Conservation (phyloP, 2,797 vertebrate species). For the Thalassophryne amazonica region DNA sequence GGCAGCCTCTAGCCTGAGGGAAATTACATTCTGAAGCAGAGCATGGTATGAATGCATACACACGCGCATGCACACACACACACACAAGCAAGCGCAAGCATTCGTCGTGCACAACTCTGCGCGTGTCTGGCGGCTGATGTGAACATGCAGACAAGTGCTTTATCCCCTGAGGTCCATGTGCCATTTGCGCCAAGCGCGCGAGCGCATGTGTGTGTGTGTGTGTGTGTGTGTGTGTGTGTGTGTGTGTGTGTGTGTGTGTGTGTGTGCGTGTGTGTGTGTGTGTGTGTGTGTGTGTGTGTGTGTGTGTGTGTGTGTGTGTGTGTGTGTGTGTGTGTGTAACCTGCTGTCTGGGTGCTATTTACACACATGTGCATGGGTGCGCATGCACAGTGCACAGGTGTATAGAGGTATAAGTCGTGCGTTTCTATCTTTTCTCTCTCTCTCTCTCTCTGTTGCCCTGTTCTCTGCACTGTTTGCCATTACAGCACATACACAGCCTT, state of each 20-base stretch:
- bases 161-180: constrained; percentile 49
- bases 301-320: constrained; percentile 26
- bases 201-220: constrained; percentile 26
- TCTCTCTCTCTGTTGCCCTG: constrained; percentile 20
- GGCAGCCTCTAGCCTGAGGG: constrained; percentile 78
- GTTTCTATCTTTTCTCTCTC: constrained; percentile 22
- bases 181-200: constrained; percentile 47
- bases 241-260: constrained; percentile 26
- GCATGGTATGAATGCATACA: constrained; percentile 65
- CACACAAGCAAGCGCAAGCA: constrained; percentile 20
- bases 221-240: too few species aligned
- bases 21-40: constrained; percentile 80
- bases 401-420: constrained; percentile 20
- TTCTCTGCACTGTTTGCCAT: constrained; percentile 36
- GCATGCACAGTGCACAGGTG: neutral
- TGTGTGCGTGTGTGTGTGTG: constrained; percentile 25
- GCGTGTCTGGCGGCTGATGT: constrained; percentile 52
- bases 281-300: constrained; percentile 25
- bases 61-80: constrained; percentile 15
- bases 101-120: constrained; percentile 38
- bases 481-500: constrained; percentile 37
- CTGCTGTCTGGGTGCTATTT: constrained; percentile 15
- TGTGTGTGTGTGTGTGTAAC: constrained; percentile 25
- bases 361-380: neutral
- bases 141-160: constrained; percentile 54